Evolutionary conservation across 2,113 vertebrate genomes (phyloP), one percentile per base, ranked within the genome.

Genomic region (Ctenomys sociabilis): DNA sequence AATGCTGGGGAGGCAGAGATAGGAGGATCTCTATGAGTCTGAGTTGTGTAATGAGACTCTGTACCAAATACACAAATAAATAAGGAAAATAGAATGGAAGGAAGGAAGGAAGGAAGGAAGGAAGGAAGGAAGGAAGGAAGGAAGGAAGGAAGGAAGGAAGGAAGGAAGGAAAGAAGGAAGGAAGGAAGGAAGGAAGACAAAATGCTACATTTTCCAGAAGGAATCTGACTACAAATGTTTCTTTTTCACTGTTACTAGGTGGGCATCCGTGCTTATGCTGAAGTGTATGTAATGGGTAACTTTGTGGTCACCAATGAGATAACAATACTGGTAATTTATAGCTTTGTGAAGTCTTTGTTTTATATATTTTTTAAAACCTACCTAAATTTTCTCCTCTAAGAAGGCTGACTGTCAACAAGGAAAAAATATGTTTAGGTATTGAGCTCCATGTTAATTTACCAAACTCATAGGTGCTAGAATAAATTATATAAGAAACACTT

Each of bases 251-350:
- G 16, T 40, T 35, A 7, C 11, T 12, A 30, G 43, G 2, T 9
- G 32, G 28, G 45, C 3, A 26, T 17, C 49, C 66, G 49, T 32
- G 3, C 12, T 13, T 43, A 49, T 1, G 30, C 12, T 28, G n/a
- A 66, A 75, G 6, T 0, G 1, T 2, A n/a, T 13, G 16, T 37
- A 49, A 24, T 8, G 37, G 82, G 72, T 40, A 49, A 52, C 5
- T 7, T 21, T 10, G 19, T 0, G 1, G 13, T 10, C 1, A 2
- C n/a, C n/a, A 40, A 5, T 12, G 26, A 30, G 10, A 59, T 16
- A 59, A 54, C 43, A 24, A 59, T 37, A 22, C 1, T 1, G 3
- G 11, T 14, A 35, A 43, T 24, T 78, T 12, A 10, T 24, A 24
- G 4, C 61, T 85, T 37, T 49, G 3, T 49, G 3, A 22, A 84